A percentile compares a stretch with the other conserved stretches of the same genome.
Evolutionary conservation across 92 coral and sea anemone genomes (phyloP).

Genomic region (Palythoa grandiflora): DNA sequence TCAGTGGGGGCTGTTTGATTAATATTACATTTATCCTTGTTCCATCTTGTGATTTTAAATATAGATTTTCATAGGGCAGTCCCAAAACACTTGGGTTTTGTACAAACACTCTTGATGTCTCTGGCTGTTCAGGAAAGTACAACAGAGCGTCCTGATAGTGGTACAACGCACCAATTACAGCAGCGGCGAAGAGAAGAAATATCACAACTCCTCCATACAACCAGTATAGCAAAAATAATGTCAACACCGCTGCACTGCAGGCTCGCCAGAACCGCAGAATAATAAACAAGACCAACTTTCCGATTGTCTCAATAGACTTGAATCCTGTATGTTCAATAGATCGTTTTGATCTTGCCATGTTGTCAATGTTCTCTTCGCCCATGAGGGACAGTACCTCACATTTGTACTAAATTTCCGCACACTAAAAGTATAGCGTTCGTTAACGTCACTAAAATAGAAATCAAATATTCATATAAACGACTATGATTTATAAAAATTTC

Average conservation of each 20-base stretch:
- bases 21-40: slow-evolving; percentile 87
- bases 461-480: slow-evolving; percentile 4
- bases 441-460: not conserved
- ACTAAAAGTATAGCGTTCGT: not conserved
- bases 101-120: slow-evolving; percentile 91
- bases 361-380: slow-evolving; percentile 61
- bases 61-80: slow-evolving; percentile 90
- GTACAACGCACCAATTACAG: slow-evolving; percentile 91
- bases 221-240: slow-evolving; percentile 91
- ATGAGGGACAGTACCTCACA: slow-evolving; percentile 29
- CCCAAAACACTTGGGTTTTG: slow-evolving; percentile 94
- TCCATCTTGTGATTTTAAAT: slow-evolving; percentile 93
- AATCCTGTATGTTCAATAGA: slow-evolving; percentile 87
- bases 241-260: slow-evolving; percentile 96
- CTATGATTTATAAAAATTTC: not conserved
- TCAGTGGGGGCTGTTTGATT: slow-evolving; percentile 85
- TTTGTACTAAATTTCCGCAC: not conserved
- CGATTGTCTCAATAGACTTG: slow-evolving; percentile 91
- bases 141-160: slow-evolving; percentile 95
- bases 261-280: slow-evolving; percentile 92
- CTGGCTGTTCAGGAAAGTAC: slow-evolving; percentile 97
- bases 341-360: slow-evolving; percentile 78
- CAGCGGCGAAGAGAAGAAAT: slow-evolving; percentile 90
- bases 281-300: slow-evolving; percentile 83
- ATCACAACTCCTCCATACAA: slow-evolving; percentile 96